Evolutionary conservation across 1,140 invertebrate genomes (phyloP).

Genomic region (Geopemphigus sp.): DNA sequence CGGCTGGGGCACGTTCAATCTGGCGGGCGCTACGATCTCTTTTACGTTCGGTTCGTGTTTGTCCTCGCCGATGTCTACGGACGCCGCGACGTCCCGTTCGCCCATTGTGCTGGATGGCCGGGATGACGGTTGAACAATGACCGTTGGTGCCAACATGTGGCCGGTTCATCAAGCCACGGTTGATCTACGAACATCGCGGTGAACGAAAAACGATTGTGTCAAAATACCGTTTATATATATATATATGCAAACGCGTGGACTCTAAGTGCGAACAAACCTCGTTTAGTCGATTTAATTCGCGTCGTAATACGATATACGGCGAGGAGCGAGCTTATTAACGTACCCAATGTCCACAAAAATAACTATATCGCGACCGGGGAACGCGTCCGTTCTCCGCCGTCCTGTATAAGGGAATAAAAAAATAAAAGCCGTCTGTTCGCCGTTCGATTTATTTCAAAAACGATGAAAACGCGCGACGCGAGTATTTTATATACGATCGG

Average conservation of each 20-base stretch:
- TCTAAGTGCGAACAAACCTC: no score
- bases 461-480: no score
- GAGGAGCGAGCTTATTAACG: background rate
- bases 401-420: background rate
- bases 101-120: constrained; percentile 48
- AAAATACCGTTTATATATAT: background rate
- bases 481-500: no score
- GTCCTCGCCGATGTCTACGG: constrained; percentile 19
- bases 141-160: constrained; percentile 48
- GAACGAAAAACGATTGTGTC: background rate
- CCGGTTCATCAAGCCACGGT: constrained; percentile 18
- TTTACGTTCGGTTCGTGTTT: constrained; percentile 40
- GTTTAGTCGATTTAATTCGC: no score
- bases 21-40: constrained; percentile 29
- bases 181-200: background rate
- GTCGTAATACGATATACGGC: no score
- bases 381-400: background rate
- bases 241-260: no score
- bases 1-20: constrained; percentile 14
- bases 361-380: background rate
- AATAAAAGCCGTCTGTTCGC: background rate
- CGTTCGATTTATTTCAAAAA: no score
- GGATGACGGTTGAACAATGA: constrained; percentile 46
- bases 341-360: background rate
- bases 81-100: constrained; percentile 3